Conservation (phyloP, 1,140 invertebrate species). For the fruit fly (Drosophila melanogaster) region Release_6_plus_ISO1_MT NT_033779.5:19605501-19606000, state of each 20-base stretch:
- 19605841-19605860: conserved; percentile 1
- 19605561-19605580: conserved; percentile 23
- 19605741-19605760: background rate
- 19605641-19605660: conserved; percentile 5
- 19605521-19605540: conserved; percentile 54
- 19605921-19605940: background rate
- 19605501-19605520: conserved; percentile 62
- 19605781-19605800: background rate
- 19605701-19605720: background rate
- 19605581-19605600: conserved; percentile 39
- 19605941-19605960: background rate
- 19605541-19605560: conserved; percentile 50
- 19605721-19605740: background rate
- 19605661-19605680: background rate
- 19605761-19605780: too few species aligned
- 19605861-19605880: background rate
- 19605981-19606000: too few species aligned
- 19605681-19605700: background rate
- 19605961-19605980: background rate
- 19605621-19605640: background rate
- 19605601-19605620: background rate
- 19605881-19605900: background rate
- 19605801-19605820: background rate
- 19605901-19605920: background rate
- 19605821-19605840: background rate